Conservation (phyloP, 92 coral and sea anemone genomes). For the Umimayanthus kanabou region DNA sequence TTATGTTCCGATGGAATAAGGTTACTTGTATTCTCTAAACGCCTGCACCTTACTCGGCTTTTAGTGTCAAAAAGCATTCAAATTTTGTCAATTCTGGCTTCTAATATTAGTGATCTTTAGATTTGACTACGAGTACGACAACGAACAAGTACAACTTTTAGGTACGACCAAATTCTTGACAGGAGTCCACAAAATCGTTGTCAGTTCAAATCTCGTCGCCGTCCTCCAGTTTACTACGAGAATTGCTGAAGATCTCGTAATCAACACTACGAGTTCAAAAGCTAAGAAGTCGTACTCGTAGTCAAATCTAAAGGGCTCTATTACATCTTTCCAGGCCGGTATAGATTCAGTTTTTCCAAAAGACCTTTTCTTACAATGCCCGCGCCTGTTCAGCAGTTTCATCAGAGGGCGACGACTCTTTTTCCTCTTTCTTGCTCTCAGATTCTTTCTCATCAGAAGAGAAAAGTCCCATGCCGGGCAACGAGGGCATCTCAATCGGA, state of each 20-base stretch:
- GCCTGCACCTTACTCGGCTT: neutral
- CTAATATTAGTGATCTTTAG: neutral
- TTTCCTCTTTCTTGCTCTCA: conserved; percentile 32
- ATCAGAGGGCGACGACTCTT: neutral
- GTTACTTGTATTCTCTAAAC: neutral
- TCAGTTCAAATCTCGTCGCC: too few species aligned
- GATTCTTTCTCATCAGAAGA: conserved; percentile 39
- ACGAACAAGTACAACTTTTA: too few species aligned
- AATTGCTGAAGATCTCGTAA: too few species aligned
- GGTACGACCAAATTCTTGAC: too few species aligned
- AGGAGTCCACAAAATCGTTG: too few species aligned
- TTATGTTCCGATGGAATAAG: too few species aligned
- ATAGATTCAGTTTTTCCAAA: neutral
- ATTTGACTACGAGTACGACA: too few species aligned
- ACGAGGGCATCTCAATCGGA: conserved; percentile 49
- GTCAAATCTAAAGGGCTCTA: too few species aligned
- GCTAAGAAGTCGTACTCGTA: too few species aligned
- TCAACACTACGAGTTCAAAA: too few species aligned
- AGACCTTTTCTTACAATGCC: neutral
- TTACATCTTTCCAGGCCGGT: neutral
- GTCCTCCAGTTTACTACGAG: too few species aligned
- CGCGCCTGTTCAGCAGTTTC: neutral
- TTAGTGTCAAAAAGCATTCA: neutral
- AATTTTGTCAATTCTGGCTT: neutral
- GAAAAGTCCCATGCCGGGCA: conserved; percentile 28